These are phyloP conservation scores for Polydrusus cervinus DNA, from an alignment of 2,888 invertebrate species.

Conservation along the genomic window DNA sequence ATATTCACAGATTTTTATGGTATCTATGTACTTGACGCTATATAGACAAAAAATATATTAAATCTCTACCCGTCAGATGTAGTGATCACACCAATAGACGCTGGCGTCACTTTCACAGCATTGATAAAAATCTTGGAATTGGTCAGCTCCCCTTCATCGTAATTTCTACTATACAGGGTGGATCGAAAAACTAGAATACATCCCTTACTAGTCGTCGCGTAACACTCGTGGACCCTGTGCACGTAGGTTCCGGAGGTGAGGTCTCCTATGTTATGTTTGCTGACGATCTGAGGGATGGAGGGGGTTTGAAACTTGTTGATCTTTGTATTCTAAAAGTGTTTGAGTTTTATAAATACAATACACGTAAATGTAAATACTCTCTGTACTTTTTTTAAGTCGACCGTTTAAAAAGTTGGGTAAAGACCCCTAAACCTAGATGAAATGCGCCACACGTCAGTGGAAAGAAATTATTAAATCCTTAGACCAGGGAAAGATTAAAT, in stretches of 20 bases:
- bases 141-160: conserved; percentile 62
- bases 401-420: too few species aligned
- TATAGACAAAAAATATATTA: too few species aligned
- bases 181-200: conserved; percentile 73
- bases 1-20: too few species aligned
- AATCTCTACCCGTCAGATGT: conserved; percentile 72
- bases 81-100: conserved; percentile 72
- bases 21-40: too few species aligned
- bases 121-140: conserved; percentile 73
- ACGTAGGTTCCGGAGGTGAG: conserved; percentile 75
- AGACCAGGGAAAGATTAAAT: too few species aligned
- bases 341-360: neutral
- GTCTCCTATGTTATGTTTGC: conserved; percentile 70
- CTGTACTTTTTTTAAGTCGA: too few species aligned
- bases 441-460: too few species aligned
- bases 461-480: too few species aligned
- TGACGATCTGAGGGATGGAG: conserved; percentile 67
- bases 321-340: conserved; percentile 52
- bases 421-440: too few species aligned
- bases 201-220: conserved; percentile 73
- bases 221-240: conserved; percentile 71
- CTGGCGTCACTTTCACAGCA: conserved; percentile 70
- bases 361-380: too few species aligned
- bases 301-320: conserved; percentile 54
- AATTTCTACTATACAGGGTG: conserved; percentile 70